Conservation (phyloP, 2,888 invertebrate species). For the Drosophila meridiana region DNA sequence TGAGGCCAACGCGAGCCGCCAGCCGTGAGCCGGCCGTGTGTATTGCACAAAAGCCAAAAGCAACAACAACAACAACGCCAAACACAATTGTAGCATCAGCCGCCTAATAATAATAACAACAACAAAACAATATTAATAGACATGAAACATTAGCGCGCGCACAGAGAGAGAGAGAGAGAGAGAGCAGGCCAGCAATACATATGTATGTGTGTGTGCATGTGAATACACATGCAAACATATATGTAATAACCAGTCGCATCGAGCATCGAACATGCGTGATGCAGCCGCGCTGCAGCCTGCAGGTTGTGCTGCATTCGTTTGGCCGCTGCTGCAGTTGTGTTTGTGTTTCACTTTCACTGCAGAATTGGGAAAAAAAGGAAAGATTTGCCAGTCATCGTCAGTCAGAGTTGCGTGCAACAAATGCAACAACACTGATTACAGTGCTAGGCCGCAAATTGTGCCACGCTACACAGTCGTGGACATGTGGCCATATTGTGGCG, state of each 20-base stretch:
- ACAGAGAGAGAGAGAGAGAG: constrained; percentile 33
- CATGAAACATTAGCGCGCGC: constrained; percentile 54
- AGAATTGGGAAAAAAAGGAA: constrained; percentile 59
- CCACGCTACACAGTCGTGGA: background rate
- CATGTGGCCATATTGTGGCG: background rate
- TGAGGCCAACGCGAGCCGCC: constrained; percentile 56
- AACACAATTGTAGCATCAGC: constrained; percentile 22
- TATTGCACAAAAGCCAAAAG: constrained; percentile 44
- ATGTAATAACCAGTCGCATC: constrained; percentile 15
- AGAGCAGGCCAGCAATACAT: constrained; percentile 44
- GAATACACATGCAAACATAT: too few species aligned
- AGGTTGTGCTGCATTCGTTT: constrained; percentile 27
- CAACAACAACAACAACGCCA: constrained; percentile 14
- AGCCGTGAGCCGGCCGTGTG: constrained; percentile 49
- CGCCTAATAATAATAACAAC: constrained; percentile 64
- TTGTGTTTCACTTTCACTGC: constrained; percentile 68
- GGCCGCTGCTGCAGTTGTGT: constrained; percentile 20
- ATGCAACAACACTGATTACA: constrained; percentile 31
- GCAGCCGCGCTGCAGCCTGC: constrained; percentile 27
- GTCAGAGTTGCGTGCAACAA: constrained; percentile 40
- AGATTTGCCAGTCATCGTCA: constrained; percentile 34
- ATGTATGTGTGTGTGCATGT: constrained; percentile 20
- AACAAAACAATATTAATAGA: constrained; percentile 71
- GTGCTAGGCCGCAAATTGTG: constrained; percentile 11
- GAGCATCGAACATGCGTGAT: constrained; percentile 42